phyloP scores from a whole-genome alignment of 2,888 invertebrate species.

The Ennomos erosarius region DNA sequence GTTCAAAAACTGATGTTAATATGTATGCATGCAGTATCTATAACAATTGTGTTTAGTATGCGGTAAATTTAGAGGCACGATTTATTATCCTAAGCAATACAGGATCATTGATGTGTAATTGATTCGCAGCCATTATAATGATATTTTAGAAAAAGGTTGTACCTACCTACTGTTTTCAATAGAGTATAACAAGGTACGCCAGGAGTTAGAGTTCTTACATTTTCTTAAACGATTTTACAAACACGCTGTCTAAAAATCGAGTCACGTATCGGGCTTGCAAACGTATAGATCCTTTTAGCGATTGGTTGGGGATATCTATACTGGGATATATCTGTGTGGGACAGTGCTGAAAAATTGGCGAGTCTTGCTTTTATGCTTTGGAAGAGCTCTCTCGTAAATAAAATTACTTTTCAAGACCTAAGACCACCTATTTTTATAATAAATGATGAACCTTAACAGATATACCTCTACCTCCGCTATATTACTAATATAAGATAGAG shows the following conservation, averaged over 20 bases:
- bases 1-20: no score
- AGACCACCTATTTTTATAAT: no score
- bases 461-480: no score
- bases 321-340: slow-evolving; percentile 47
- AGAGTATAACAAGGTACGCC: slow-evolving; percentile 4
- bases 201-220: slow-evolving; percentile 36
- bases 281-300: slow-evolving; percentile 65
- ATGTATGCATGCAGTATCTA: no score
- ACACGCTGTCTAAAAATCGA: slow-evolving; percentile 56
- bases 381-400: slow-evolving; percentile 4
- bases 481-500: no score
- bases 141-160: no score
- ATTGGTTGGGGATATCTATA: slow-evolving; percentile 67
- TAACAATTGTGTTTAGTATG: no score
- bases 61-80: no score
- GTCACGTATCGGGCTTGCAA: slow-evolving; percentile 67
- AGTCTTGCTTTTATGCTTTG: slow-evolving; percentile 24
- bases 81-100: no score
- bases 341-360: slow-evolving; percentile 45
- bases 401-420: neutral
- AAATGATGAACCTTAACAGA: no score
- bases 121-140: no score
- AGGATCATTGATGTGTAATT: no score
- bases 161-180: neutral
- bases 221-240: slow-evolving; percentile 52